Base-by-base conservation (phyloP, 2,888 invertebrate species). In the Ptycholaimellus sp. region DNA sequence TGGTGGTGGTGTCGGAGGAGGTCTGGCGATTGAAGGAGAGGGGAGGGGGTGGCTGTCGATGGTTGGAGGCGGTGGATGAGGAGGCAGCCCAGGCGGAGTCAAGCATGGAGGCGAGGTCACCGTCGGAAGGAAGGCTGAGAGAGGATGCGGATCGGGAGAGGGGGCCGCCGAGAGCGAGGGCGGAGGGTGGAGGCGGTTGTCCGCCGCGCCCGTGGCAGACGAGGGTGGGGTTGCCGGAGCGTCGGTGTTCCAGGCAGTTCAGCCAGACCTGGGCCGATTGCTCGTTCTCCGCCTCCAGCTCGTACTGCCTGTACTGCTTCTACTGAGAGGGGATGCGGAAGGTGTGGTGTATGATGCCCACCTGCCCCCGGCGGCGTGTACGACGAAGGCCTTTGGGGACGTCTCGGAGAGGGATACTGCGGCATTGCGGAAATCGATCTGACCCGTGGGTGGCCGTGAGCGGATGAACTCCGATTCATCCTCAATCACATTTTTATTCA, bases 251-350 rank as follows among this genome's bases (percentile, higher is more conserved):
- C 39, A 66, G 48, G 3, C 61, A 62, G 22, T 63, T 49, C 19
- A 67, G 48, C 66, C 66, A 67, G 33, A 62, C 59, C 57, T 64
- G 61, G 52, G 63, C 60, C 18, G 63, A 61, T 38, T 63, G 62
- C 43, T 64, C 62, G 45, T 64, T 67, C 31, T 65, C 65, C 5
- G 65, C 64, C 18, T 56, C 56, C 20, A 59, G 44, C 36, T 57
- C 53, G 43, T 56, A 49, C 33, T 51, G 49, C 37, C 51, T 53
- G n/a, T n/a, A n/a, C n/a, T n/a, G n/a, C n/a, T n/a, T n/a, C n/a
- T n/a, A n/a, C n/a, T n/a, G n/a, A n/a, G n/a, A n/a, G n/a, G n/a
- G n/a, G n/a, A n/a, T n/a, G n/a, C n/a, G n/a, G n/a, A n/a, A n/a
- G n/a, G n/a, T n/a, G n/a, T n/a, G n/a, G n/a, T n/a, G n/a, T n/a